Percentiles rank a stretch among this genome's conserved stretches.
Conservation (phyloP, 2,113 vertebrate genomes). For the Aegithalos caudatus region DNA sequence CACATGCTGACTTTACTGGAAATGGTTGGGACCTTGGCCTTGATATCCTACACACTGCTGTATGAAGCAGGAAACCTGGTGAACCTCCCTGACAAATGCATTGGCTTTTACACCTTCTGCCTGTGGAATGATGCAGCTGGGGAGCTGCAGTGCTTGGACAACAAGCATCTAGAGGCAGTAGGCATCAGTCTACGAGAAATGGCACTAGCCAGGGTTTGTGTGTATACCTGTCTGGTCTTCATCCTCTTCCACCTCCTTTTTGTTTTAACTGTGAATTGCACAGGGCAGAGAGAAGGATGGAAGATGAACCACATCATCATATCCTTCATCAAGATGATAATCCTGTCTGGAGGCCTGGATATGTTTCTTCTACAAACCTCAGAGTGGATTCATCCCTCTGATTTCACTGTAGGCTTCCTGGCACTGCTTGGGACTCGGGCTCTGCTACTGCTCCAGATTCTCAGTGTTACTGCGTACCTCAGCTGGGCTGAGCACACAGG, state of each 20-base stretch:
- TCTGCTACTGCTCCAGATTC: slow-evolving; percentile 57
- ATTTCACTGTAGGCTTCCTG: slow-evolving; percentile 50
- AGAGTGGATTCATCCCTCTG: slow-evolving; percentile 38
- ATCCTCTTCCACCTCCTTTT: slow-evolving; percentile 21
- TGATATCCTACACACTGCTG: slow-evolving; percentile 56
- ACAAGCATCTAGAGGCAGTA: slow-evolving; percentile 5
- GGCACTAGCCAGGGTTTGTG: slow-evolving; percentile 38
- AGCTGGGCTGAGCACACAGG: background rate
- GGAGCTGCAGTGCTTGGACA: slow-evolving; percentile 40
- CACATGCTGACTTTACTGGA: background rate
- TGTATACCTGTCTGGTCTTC: slow-evolving; percentile 59
- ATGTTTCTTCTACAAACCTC: slow-evolving; percentile 33
- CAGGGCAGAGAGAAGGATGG: background rate
- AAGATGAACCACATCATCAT: background rate
- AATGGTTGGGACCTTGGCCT: background rate
- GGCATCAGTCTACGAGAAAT: slow-evolving; percentile 4
- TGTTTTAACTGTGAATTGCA: background rate
- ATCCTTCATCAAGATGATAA: background rate
- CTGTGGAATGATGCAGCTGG: slow-evolving; percentile 28
- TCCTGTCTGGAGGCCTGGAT: slow-evolving; percentile 46
- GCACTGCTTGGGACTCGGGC: slow-evolving; percentile 39
- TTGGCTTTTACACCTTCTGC: slow-evolving; percentile 77
- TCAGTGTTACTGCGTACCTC: background rate
- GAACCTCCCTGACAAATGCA: slow-evolving; percentile 36
- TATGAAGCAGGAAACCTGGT: slow-evolving; percentile 58